Conservation (phyloP, 2,113 vertebrate species). For the Epinephelus lanceolatus region DNA sequence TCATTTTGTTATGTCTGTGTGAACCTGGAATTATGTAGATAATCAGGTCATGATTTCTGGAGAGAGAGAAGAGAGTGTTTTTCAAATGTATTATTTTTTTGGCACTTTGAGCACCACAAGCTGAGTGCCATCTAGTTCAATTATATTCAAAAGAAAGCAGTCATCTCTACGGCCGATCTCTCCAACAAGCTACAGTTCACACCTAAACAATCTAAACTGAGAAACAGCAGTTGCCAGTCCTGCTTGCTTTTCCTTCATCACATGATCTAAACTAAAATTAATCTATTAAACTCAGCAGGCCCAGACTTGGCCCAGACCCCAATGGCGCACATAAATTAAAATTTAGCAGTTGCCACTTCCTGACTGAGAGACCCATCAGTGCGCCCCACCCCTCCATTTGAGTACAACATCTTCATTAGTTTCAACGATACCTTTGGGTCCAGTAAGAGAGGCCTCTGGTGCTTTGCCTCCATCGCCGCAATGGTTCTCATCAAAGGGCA, state of each 20-base stretch:
- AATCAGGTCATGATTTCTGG: too few species aligned
- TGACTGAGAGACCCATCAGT: constrained; percentile 39
- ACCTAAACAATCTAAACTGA: too few species aligned
- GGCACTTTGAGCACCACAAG: too few species aligned
- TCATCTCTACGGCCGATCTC: too few species aligned
- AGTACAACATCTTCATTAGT: constrained; percentile 46
- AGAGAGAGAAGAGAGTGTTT: too few species aligned
- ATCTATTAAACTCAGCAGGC: constrained; percentile 34
- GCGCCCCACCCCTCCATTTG: constrained; percentile 41
- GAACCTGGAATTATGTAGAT: too few species aligned
- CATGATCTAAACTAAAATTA: constrained; percentile 30
- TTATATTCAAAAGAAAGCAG: too few species aligned
- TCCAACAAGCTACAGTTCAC: too few species aligned
- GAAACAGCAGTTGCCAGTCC: background rate
- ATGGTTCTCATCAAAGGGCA: constrained; percentile 95
- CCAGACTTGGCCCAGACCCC: constrained; percentile 26
- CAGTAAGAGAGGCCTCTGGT: constrained; percentile 94
- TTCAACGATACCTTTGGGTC: constrained; percentile 92
- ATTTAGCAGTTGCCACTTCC: constrained; percentile 32
- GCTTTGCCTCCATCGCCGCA: constrained; percentile 98
- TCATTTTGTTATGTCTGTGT: too few species aligned
- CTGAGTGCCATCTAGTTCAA: too few species aligned
- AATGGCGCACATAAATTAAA: constrained; percentile 47
- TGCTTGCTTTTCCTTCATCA: constrained; percentile 19
- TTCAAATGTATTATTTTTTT: too few species aligned